Evolutionary conservation across 1,140 invertebrate species (phyloP).

Genomic region (Ganaspis sp.): DNA sequence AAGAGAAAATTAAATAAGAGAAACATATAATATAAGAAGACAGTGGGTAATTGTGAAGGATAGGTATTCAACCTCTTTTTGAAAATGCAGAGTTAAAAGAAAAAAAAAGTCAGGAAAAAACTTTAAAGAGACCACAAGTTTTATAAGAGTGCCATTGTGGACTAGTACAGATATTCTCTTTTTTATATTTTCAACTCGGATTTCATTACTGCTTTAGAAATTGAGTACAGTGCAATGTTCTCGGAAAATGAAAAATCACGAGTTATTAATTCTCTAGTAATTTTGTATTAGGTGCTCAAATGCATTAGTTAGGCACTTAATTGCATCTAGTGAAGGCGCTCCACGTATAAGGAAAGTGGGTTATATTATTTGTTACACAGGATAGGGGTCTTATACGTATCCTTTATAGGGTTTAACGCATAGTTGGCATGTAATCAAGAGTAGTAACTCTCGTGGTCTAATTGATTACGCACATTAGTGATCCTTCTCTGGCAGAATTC

Average conservation of each 20-base stretch:
- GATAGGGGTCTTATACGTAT: neutral
- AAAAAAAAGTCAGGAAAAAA: neutral
- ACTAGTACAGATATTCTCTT: neutral
- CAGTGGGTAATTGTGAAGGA: neutral
- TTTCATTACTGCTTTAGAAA: constrained; percentile 8
- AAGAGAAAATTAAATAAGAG: neutral
- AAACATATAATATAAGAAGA: neutral
- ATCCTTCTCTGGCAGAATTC: neutral
- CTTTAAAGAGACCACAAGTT: constrained; percentile 18
- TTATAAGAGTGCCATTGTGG: neutral
- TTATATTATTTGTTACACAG: neutral
- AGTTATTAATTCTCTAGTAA: neutral
- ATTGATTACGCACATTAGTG: neutral
- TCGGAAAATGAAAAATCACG: neutral
- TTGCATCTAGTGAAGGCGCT: neutral
- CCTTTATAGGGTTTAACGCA: neutral
- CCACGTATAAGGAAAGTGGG: neutral
- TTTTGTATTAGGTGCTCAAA: neutral
- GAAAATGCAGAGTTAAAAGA: neutral
- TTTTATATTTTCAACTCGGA: neutral
- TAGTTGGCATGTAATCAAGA: constrained; percentile 4
- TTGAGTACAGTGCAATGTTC: neutral
- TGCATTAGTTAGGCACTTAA: neutral
- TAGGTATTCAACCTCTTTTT: neutral
- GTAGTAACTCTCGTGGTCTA: neutral